A percentile compares a stretch with the other conserved stretches of the same genome.
Conservation (phyloP, 2,113 vertebrate species). For the Chaetops frenatus region DNA sequence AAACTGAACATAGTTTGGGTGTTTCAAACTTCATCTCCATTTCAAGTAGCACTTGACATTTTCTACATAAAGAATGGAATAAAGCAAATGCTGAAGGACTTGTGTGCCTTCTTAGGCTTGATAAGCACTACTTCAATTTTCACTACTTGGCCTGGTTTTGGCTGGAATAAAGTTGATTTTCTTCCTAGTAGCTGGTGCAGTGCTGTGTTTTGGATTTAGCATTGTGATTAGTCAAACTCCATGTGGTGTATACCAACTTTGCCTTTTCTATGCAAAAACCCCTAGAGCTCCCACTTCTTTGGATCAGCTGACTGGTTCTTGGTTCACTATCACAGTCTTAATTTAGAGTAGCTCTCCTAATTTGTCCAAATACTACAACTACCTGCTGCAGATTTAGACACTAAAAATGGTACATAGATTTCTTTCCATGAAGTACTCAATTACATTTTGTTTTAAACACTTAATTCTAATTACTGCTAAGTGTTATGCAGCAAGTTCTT, state of each 20-base stretch:
- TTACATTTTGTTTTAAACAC: background rate
- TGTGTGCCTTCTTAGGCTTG: background rate
- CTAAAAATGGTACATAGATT: background rate
- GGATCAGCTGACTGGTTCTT: background rate
- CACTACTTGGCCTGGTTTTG: background rate
- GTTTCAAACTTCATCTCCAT: background rate
- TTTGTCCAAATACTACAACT: background rate
- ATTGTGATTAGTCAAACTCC: background rate
- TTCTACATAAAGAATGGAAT: background rate
- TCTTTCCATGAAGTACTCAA: background rate
- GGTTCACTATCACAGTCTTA: background rate
- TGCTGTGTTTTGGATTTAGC: background rate
- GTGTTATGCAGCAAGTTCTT: background rate
- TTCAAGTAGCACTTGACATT: conserved; percentile 1
- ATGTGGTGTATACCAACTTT: background rate
- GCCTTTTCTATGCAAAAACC: background rate
- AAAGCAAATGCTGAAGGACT: background rate
- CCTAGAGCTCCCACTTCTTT: background rate
- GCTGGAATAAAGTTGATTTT: background rate
- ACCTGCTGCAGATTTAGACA: background rate
- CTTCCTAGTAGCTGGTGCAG: background rate
- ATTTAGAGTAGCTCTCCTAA: background rate
- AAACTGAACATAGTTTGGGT: background rate
- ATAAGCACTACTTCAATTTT: background rate
- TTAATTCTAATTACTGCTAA: background rate